phyloP scores from a whole-genome alignment of 2,113 vertebrate species.

The Osmerus mordax region DNA sequence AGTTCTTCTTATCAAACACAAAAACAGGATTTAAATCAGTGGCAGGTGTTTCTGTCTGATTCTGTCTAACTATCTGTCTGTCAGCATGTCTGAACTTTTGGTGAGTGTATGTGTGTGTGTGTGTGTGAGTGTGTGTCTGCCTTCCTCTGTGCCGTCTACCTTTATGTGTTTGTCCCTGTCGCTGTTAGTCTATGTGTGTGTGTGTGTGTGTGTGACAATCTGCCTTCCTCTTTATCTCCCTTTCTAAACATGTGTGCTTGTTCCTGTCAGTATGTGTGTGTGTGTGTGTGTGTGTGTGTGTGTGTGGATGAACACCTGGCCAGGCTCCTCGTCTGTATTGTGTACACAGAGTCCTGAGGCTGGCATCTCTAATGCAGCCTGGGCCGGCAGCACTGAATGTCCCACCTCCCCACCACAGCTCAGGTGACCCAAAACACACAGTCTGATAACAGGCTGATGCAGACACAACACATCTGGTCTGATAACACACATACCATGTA shows the following conservation, averaged over 20 bases:
- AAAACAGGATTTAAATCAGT: no score
- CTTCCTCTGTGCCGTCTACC: background rate
- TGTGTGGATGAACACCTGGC: background rate
- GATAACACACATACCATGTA: background rate
- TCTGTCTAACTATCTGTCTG: background rate
- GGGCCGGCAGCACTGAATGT: background rate
- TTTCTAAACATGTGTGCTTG: background rate
- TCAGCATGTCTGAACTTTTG: background rate
- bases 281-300: background rate
- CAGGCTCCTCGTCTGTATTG: background rate
- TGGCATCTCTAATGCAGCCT: background rate
- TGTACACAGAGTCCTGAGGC: constrained; percentile 1
- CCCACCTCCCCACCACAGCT: background rate
- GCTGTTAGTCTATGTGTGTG: background rate
- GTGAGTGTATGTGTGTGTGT: background rate
- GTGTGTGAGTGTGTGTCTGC: background rate
- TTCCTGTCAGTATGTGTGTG: background rate
- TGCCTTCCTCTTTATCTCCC: background rate
- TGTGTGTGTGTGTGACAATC: background rate
- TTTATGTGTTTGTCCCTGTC: background rate
- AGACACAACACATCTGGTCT: constrained; percentile 11
- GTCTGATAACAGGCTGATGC: constrained; percentile 14
- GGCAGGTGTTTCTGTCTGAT: background rate
- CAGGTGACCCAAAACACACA: constrained; percentile 21
- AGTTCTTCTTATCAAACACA: no score